A percentile compares a stretch with the other conserved stretches of the same genome.
Conservation (phyloP, 2,888 invertebrate species). For the Nebria salina region DNA sequence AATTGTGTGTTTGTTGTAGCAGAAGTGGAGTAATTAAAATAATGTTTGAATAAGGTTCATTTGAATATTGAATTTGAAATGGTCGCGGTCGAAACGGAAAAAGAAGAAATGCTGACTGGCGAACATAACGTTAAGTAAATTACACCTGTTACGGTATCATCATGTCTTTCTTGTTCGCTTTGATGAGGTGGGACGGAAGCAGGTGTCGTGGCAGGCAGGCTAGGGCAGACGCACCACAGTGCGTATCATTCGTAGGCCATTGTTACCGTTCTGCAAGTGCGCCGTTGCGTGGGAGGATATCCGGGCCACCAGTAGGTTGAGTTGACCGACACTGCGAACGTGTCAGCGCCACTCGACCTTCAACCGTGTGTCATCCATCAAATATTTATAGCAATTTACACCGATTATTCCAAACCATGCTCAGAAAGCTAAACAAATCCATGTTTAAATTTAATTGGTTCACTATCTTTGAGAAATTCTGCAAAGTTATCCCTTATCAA, state of each 20-base stretch:
- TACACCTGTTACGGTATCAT: neutral
- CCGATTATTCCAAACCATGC: no score
- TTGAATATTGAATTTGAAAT: neutral
- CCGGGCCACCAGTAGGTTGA: neutral
- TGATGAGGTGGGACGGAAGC: neutral
- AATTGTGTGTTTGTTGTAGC: neutral
- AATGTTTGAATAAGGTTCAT: neutral
- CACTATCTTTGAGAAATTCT: no score
- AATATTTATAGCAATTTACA: no score
- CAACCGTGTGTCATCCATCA: neutral
- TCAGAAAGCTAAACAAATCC: no score
- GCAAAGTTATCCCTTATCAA: no score
- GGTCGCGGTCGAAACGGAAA: neutral
- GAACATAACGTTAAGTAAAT: neutral
- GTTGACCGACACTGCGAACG: constrained; percentile 1
- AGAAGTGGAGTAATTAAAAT: neutral
- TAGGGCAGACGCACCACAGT: neutral
- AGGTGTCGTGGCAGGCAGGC: neutral
- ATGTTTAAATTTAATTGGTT: no score
- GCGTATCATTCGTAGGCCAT: constrained; percentile 1
- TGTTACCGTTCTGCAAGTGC: constrained; percentile 1
- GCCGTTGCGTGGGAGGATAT: constrained; percentile 1
- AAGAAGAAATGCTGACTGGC: neutral
- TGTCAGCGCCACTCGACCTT: neutral
- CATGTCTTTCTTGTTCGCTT: neutral